Evolutionary conservation across 2,888 invertebrate species (phyloP).

Genomic region (Sphinx pinastri): DNA sequence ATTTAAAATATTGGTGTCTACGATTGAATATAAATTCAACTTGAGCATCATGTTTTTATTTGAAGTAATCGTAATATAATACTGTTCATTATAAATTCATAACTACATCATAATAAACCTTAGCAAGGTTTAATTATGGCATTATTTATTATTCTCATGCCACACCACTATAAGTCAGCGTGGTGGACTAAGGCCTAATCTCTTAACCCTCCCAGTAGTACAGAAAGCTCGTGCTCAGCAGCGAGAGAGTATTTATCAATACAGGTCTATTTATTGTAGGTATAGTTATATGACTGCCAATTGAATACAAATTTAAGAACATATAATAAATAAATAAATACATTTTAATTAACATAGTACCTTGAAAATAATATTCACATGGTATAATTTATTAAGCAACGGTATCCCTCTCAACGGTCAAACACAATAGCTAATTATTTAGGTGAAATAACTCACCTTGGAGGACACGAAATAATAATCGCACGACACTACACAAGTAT

Average conservation of each 20-base stretch:
- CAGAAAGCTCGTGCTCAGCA: not conserved
- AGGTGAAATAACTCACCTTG: slow-evolving; percentile 58
- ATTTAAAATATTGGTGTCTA: too few relatives aligned
- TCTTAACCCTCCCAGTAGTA: too few relatives aligned
- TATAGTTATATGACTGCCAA: not conserved
- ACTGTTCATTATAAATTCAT: too few relatives aligned
- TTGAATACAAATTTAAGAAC: not conserved
- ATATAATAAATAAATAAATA: too few relatives aligned
- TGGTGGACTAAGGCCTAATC: too few relatives aligned
- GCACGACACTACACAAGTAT: slow-evolving; percentile 65
- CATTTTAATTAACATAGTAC: slow-evolving; percentile 10
- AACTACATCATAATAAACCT: too few relatives aligned
- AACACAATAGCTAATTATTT: slow-evolving; percentile 30
- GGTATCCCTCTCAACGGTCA: slow-evolving; percentile 23
- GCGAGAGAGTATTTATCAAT: not conserved
- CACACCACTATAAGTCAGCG: too few relatives aligned
- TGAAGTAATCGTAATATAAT: too few relatives aligned
- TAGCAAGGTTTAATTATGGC: too few relatives aligned
- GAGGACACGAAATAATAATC: slow-evolving; percentile 55
- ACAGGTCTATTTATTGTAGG: not conserved
- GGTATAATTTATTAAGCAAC: slow-evolving; percentile 17
- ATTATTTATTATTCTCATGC: too few relatives aligned
- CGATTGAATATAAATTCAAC: too few relatives aligned
- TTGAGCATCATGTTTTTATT: too few relatives aligned
- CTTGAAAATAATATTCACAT: slow-evolving; percentile 24